These are phyloP conservation scores for Campoletis sonorensis DNA, from an alignment of 1,140 invertebrate genomes.

Conservation along the genomic window DNA sequence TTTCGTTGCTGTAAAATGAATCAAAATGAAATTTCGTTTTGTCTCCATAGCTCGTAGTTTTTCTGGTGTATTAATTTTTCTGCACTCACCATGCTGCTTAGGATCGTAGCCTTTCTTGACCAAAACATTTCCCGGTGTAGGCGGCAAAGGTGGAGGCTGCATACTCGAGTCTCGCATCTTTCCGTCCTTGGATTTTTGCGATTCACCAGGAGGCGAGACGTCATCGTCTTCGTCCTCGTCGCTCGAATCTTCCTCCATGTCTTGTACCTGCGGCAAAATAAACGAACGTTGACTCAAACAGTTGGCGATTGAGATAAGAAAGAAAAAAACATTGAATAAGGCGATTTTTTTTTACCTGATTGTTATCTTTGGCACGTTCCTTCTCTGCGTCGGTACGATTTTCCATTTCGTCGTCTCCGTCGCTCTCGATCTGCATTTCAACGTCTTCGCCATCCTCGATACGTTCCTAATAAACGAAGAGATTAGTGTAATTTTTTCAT, in stretches of 20 bases:
- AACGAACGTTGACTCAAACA: background rate
- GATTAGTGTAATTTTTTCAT: background rate
- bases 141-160: slow-evolving; percentile 86
- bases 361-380: slow-evolving; percentile 81
- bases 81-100: slow-evolving; percentile 81
- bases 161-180: slow-evolving; percentile 72
- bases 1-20: slow-evolving; percentile 74
- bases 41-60: too few relatives aligned
- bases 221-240: slow-evolving; percentile 82
- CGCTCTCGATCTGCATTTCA: slow-evolving; percentile 87
- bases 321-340: slow-evolving; percentile 44
- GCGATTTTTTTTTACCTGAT: slow-evolving; percentile 66
- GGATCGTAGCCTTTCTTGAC: slow-evolving; percentile 98
- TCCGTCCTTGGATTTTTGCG: slow-evolving; percentile 73
- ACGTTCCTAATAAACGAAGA: slow-evolving; percentile 73
- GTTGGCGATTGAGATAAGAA: background rate
- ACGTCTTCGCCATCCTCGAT: slow-evolving; percentile 82
- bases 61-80: background rate
- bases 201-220: slow-evolving; percentile 69
- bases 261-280: slow-evolving; percentile 81
- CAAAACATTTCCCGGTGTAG: slow-evolving; percentile 95
- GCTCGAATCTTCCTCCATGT: slow-evolving; percentile 93
- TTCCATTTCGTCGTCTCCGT: slow-evolving; percentile 85
- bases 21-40: slow-evolving; percentile 6
- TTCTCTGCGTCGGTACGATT: slow-evolving; percentile 80